A percentile compares a stretch with the other conserved stretches of the same genome.
Conservation (phyloP, 1,140 invertebrate genomes). For the Octopus sinensis region DNA sequence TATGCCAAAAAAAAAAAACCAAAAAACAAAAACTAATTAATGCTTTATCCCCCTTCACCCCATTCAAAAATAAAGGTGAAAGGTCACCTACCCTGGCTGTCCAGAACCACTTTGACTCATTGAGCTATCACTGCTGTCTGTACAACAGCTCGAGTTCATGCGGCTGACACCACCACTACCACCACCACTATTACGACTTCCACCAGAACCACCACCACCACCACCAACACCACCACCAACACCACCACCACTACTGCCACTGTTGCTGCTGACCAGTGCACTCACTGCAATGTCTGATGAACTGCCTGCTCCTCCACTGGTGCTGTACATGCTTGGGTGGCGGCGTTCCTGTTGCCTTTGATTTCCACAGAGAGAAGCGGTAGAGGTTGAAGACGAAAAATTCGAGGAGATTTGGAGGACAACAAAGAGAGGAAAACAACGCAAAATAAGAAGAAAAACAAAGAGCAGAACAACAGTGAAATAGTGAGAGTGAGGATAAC, state of each 20-base stretch:
- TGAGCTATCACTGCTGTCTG: slow-evolving; percentile 7
- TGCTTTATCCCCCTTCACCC: too few species aligned
- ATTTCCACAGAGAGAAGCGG: background rate
- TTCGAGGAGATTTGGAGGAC: background rate
- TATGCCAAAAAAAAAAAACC: too few species aligned
- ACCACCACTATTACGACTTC: background rate
- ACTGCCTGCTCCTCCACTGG: background rate
- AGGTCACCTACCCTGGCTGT: slow-evolving; percentile 8
- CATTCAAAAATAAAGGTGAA: too few species aligned
- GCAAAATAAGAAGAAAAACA: too few species aligned
- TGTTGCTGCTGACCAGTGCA: background rate
- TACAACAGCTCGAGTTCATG: slow-evolving; percentile 6
- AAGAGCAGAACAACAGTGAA: too few species aligned
- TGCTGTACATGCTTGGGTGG: slow-evolving; percentile 4
- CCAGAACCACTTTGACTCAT: slow-evolving; percentile 6
- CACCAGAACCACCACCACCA: background rate
- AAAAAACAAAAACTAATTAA: too few species aligned
- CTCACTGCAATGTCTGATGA: background rate
- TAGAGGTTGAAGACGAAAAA: background rate
- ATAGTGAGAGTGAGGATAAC: too few species aligned
- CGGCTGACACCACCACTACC: background rate
- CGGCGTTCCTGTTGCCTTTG: background rate
- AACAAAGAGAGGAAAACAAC: too few species aligned
- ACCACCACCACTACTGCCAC: background rate
- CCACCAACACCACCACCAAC: background rate